Conservation (phyloP, 2,797 vertebrate species). For the Xiphorhynchus erythropygius region DNA sequence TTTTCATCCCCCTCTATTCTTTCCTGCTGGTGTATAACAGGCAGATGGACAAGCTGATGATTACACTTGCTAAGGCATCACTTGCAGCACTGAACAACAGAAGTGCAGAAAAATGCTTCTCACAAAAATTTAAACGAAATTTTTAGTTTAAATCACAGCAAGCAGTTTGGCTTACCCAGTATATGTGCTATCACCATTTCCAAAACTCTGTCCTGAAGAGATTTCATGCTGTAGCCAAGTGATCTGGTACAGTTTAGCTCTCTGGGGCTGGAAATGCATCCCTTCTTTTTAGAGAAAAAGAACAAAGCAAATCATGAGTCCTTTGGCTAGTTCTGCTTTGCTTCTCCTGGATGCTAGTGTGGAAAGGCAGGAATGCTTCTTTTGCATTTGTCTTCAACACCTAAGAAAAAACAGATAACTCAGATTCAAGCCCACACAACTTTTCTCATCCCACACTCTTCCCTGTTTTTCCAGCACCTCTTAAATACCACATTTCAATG, state of each 20-base stretch:
- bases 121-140: neutral
- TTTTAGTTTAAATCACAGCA: neutral
- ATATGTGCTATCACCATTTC: neutral
- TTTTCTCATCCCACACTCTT: slow-evolving; percentile 45
- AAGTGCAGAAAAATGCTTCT: neutral
- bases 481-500: slow-evolving; percentile 33
- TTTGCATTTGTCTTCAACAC: slow-evolving; percentile 11
- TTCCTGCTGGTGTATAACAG: neutral
- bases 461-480: neutral
- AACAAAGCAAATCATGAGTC: neutral
- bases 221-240: neutral
- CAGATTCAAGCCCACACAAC: slow-evolving; percentile 32
- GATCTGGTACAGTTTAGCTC: neutral
- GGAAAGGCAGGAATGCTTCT: neutral
- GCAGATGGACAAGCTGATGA: neutral
- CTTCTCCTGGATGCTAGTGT: neutral
- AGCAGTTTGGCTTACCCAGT: neutral
- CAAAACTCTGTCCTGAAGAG: neutral
- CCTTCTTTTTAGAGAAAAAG: neutral
- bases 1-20: neutral
- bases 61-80: neutral
- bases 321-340: neutral
- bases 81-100: neutral
- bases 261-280: neutral
- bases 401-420: slow-evolving; percentile 20